Base-by-base conservation (phyloP, 2,113 vertebrate genomes). In the Chamaetylas fuelleborni region DNA sequence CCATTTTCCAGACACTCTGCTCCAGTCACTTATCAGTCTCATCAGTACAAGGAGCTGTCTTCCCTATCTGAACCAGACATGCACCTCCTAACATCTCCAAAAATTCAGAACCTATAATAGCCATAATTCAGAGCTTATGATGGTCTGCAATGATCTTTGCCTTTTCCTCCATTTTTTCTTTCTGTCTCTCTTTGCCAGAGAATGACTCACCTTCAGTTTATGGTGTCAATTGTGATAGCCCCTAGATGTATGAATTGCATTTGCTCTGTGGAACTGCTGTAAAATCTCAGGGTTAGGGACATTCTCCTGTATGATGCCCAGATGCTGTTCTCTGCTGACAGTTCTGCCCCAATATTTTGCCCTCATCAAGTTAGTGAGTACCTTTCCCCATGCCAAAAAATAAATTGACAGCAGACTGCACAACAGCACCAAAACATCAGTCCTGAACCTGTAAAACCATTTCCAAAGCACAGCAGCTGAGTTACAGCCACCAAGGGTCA, bases 401-500 rank as follows among this genome's bases (percentile, higher is more conserved):
- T 47, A 9, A 48, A 14, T 19, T 11, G 19, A n/a, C 7, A 64
- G 2, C 29, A 43, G 15, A 29, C 69, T 53, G 16, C 12, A 1
- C 18, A 43, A 69, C 19, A 91, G 43, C n/a, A 34, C 29, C 45
- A 38, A n/a, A 86, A 31, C 12, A 60, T 20, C 43, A 40, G 11
- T 19, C 9, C 40, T n/a, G n/a, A 57, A 40, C 34, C 66, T 51
- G 17, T 54, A 26, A 67, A 65, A 66, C 56, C 43, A 53, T 72
- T 61, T 72, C 31, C 53, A 57, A 54, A 40, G 43, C 36, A 24
- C 47, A 25, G 29, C 40, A 87, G 42, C 64, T 7, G 6, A 51
- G 14, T 69, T 78, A 61, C 3, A 33, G 74, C 95, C 92, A 43
- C 96, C 91, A 93, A 92, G 93, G 76, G 96, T 95, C 93, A 89